Base-by-base conservation (phyloP, 2,797 vertebrate species). In the Orientallactaga sibirica region DNA sequence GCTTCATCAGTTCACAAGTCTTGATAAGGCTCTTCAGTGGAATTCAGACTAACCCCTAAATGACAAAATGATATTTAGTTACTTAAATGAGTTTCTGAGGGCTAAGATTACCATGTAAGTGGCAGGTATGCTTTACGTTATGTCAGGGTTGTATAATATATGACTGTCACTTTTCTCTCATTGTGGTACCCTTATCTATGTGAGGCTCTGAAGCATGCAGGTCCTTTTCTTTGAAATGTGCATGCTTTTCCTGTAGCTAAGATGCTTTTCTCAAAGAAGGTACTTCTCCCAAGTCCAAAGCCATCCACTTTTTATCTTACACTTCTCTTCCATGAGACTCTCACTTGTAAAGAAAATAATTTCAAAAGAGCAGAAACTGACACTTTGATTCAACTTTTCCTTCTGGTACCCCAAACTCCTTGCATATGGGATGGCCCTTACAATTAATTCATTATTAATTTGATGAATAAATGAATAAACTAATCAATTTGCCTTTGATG, bases 391-490 rank as follows among this genome's bases (percentile, higher is more conserved):
- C 11, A 64, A 27, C 18, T 77, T 90, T 91, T 92, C 52, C 71
- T n/a, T 62, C 9, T 1, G 0, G 11, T 0, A 16, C 7, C 14
- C 1, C 22, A 25, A 37, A 8, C 12, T 91, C 18, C 5, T 71
- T n/a, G 18, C 2, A 80, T 43, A 37, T 29, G 74, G 22, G 29
- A n/a, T 55, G 0, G 7, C 12, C 11, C 20, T 70, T 68, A 61
- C 16, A 86, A 81, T 75, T 2, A 12, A 52, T 15, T 61, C 20
- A 76, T 33, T 64, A 52, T 75, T 4, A 41, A 29, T 74, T 18
- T 75, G 25, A 14, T 66, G 12, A 94, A 68, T 52, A 77, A 84
- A 85, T 93, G 18, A 74, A 67, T 67, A 80, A 86, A 84, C 62
- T 11, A 86, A 22, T 73, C 0, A 82, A 82, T 37, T 10, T 84